Conservation (phyloP, 2,888 invertebrate genomes). For the Drosophila paucipuncta region DNA sequence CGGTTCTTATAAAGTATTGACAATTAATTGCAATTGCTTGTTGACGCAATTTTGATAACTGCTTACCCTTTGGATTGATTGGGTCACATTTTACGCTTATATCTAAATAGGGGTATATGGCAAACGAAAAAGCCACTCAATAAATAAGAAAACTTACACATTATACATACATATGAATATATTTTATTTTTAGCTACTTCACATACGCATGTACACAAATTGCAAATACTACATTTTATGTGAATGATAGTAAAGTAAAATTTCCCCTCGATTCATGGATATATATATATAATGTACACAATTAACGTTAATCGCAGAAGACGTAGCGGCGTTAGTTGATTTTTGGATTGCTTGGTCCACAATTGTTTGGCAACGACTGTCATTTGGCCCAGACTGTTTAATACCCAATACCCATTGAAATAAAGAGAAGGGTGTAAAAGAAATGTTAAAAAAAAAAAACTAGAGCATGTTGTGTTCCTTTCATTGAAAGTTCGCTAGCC, state of each 20-base stretch:
- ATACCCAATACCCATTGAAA: constrained; percentile 10
- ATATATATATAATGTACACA: background rate
- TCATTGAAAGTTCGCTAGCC: too few relatives aligned
- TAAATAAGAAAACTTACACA: background rate
- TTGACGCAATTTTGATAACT: background rate
- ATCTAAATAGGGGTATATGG: background rate
- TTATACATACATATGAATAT: background rate
- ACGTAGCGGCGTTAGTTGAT: constrained; percentile 2
- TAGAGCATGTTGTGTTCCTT: background rate
- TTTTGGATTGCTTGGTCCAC: constrained; percentile 31
- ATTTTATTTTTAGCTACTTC: background rate
- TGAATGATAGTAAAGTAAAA: background rate
- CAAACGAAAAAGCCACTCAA: background rate
- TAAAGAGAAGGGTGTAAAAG: background rate
- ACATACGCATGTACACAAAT: background rate
- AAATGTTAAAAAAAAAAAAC: too few relatives aligned
- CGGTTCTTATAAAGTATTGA: constrained; percentile 54
- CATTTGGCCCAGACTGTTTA: constrained; percentile 16
- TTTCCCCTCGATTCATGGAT: background rate
- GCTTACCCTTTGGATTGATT: background rate
- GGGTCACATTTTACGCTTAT: background rate
- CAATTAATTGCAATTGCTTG: constrained; percentile 63
- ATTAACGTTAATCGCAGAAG: background rate
- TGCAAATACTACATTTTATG: background rate
- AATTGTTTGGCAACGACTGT: constrained; percentile 24